These are phyloP conservation scores for Zygogramma bicolorata DNA, from an alignment of 2,888 invertebrate genomes.

Conservation along the genomic window DNA sequence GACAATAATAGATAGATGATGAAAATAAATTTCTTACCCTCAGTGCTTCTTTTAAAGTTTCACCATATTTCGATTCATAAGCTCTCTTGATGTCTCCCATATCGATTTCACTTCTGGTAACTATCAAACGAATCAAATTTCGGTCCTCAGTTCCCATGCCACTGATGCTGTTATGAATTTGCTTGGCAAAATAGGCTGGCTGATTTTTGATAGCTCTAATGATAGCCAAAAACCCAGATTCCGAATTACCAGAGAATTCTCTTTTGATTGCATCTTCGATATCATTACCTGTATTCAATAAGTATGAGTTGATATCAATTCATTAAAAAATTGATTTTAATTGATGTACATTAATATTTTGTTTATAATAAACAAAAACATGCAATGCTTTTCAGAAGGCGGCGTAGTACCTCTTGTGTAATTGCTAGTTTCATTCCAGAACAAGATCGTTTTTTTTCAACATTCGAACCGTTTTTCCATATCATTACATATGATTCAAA, in stretches of 20 bases:
- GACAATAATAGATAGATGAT: too few relatives aligned
- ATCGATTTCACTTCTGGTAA: constrained; percentile 87
- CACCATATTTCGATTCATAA: constrained; percentile 80
- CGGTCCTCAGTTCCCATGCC: constrained; percentile 90
- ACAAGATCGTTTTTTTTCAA: too few relatives aligned
- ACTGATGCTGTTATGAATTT: constrained; percentile 88
- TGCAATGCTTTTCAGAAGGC: too few relatives aligned
- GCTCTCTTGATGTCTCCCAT: constrained; percentile 86
- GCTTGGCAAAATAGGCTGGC: constrained; percentile 86
- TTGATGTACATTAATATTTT: too few relatives aligned
- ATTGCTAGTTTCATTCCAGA: too few relatives aligned
- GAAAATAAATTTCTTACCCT: constrained; percentile 75
- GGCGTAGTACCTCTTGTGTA: too few relatives aligned
- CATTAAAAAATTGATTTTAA: too few relatives aligned
- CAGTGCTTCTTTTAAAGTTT: constrained; percentile 83
- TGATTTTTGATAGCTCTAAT: constrained; percentile 84
- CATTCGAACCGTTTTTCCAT: too few relatives aligned
- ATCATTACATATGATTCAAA: too few relatives aligned
- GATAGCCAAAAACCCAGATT: constrained; percentile 84
- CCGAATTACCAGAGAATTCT: constrained; percentile 87
- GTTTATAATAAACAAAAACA: too few relatives aligned
- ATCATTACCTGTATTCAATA: constrained; percentile 69
- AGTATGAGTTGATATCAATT: neutral
- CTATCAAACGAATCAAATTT: constrained; percentile 86
- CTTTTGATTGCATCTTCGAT: constrained; percentile 83